Evolutionary conservation across 2,888 invertebrate genomes (phyloP).

Genomic region (Torymus texanus): DNA sequence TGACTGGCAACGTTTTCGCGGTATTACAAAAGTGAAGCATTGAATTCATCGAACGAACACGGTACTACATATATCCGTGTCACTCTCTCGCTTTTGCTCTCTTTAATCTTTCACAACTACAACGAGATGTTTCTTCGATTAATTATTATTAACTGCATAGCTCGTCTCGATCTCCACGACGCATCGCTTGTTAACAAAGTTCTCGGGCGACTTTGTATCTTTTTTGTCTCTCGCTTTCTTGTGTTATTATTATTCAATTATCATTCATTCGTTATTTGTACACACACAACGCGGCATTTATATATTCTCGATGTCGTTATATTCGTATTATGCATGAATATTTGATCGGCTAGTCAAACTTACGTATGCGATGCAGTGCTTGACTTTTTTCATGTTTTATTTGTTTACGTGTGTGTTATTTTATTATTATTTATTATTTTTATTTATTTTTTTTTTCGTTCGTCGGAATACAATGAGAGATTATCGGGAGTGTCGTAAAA

Average conservation of each 20-base stretch:
- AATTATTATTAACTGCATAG: neutral
- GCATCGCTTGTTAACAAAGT: conserved; percentile 22
- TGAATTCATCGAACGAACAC: too few relatives aligned
- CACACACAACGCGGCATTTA: neutral
- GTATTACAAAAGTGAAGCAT: too few relatives aligned
- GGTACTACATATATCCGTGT: too few relatives aligned
- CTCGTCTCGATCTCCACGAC: conserved; percentile 25
- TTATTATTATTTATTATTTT: too few relatives aligned
- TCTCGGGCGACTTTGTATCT: neutral
- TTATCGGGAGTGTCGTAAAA: conserved; percentile 49
- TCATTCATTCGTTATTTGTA: conserved; percentile 10
- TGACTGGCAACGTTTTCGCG: too few relatives aligned
- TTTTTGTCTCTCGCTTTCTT: too few relatives aligned
- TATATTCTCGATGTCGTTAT: conserved; percentile 12
- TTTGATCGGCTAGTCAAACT: conserved; percentile 25
- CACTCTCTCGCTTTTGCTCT: too few relatives aligned
- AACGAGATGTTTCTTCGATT: conserved; percentile 13
- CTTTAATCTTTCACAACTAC: too few relatives aligned
- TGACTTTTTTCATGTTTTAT: conserved; percentile 13
- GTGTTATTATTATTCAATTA: neutral
- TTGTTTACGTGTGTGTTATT: neutral
- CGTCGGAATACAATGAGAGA: conserved; percentile 41
- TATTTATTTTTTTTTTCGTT: too few relatives aligned
- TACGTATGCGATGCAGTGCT: conserved; percentile 5
- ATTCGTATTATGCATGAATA: conserved; percentile 3